Evolutionary conservation across 2,113 vertebrate species (phyloP), one percentile per base, ranked within the genome.

Genomic region (Candoia aspera): DNA sequence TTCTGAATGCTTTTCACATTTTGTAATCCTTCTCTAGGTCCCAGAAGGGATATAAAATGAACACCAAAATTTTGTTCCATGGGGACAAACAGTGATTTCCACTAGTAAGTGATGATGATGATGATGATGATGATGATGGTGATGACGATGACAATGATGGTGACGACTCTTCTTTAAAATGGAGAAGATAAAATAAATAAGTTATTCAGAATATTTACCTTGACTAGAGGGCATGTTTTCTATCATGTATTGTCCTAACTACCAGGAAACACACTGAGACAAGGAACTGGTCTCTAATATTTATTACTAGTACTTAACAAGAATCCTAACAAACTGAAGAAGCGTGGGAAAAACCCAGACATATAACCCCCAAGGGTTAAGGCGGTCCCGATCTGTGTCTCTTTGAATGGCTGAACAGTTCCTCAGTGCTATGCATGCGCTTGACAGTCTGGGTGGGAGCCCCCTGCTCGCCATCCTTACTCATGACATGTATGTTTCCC

Each of bases 1-100:
- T 97, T 93, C 94, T 97, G 95, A 93, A 95, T 94, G 94, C 92
- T 93, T 95, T 97, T 94, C 94, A 92, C 87, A 83, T 89, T 93
- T 93, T 92, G 93, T 95, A 95, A 95, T 93, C 84, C 92, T 90
- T 92, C 59, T 93, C 33, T 26, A 26, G 42, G 58, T 24, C 93
- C 84, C 90, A 59, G 23, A 91, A 90, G 93, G 49, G 19, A 86
- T 92, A 6, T 92, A 94, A 33, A 84, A 91, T 90, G 92, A 95
- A 87, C 59, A 96, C 57, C 49, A 86, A 79, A 37, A 49, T 26
- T 55, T 42, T 87, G 49, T 59, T 53, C 12, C 42, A 64, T 0
- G 68, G 89, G 59, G 58, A 64, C 29, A 93, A 42, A 46, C 55
- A 46, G 4, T 21, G 57, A 57, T 49, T 53, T 53, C 64, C 87